Percentiles rank a stretch among this genome's conserved stretches.
Evolutionary conservation across 2,797 vertebrate species (phyloP).

Genomic region (Hydrophis major): DNA sequence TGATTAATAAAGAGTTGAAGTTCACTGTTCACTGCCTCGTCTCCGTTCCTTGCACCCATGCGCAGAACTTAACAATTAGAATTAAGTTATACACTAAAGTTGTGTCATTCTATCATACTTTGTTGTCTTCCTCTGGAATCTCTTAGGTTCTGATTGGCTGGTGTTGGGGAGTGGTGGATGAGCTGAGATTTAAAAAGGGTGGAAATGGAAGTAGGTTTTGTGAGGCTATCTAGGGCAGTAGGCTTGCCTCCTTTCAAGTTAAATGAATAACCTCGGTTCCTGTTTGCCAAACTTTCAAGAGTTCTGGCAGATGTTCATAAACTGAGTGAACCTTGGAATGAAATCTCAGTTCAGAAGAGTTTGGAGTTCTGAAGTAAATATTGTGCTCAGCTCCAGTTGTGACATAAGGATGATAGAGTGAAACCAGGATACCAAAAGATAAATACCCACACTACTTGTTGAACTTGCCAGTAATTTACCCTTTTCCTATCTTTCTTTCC

Average conservation of each 20-base stretch:
- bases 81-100: not conserved
- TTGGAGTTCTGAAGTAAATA: constrained; percentile 34
- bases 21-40: no score
- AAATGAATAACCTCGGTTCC: constrained; percentile 31
- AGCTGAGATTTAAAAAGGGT: constrained; percentile 12
- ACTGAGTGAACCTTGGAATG: constrained; percentile 35
- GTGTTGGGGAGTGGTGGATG: not conserved
- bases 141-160: not conserved
- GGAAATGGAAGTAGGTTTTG: constrained; percentile 6
- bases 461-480: not conserved
- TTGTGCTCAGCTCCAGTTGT: not conserved
- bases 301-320: constrained; percentile 36
- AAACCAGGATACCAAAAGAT: constrained; percentile 18
- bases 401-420: constrained; percentile 15
- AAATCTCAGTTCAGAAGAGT: constrained; percentile 36
- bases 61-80: not conserved
- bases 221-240: not conserved
- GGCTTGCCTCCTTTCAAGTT: constrained; percentile 32
- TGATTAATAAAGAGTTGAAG: no score
- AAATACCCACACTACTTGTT: constrained; percentile 9
- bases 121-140: not conserved
- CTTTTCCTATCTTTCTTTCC: not conserved
- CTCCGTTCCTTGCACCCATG: no score
- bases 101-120: not conserved
- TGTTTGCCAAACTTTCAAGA: constrained; percentile 34